Percentiles rank a stretch among this genome's conserved stretches.
These are phyloP conservation scores for Bettongia penicillata DNA, from an alignment of 2,113 vertebrate species.

Conservation along the genomic window DNA sequence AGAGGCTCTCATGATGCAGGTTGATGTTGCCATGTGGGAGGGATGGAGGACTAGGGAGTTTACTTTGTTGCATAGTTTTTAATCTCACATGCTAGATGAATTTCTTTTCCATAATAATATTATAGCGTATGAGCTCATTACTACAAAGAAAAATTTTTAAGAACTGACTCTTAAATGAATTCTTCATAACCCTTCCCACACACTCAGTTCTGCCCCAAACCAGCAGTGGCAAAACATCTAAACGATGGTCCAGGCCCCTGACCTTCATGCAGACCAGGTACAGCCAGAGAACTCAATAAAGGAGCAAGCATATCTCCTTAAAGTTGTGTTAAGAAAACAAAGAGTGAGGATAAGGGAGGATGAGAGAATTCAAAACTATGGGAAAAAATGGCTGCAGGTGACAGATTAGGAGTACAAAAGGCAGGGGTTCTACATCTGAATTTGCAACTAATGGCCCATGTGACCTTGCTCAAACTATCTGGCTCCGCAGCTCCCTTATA, in stretches of 20 bases:
- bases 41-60: background rate
- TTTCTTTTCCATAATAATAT: background rate
- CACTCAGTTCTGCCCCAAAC: background rate
- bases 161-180: background rate
- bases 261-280: background rate
- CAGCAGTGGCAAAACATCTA: background rate
- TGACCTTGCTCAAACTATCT: background rate
- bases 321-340: background rate
- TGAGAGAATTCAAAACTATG: background rate
- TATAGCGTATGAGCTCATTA: background rate
- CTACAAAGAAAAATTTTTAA: background rate
- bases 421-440: background rate
- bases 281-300: background rate
- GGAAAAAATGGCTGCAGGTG: background rate
- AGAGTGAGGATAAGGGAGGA: background rate
- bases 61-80: background rate
- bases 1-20: background rate
- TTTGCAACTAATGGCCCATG: background rate
- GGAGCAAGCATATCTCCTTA: background rate
- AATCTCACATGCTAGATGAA: background rate
- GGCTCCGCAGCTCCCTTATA: background rate
- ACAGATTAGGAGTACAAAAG: background rate
- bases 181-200: background rate
- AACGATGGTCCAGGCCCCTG: background rate
- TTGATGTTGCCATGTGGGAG: background rate